Conservation (phyloP, 1,140 invertebrate species). For the Hylaeus volcanicus region DNA sequence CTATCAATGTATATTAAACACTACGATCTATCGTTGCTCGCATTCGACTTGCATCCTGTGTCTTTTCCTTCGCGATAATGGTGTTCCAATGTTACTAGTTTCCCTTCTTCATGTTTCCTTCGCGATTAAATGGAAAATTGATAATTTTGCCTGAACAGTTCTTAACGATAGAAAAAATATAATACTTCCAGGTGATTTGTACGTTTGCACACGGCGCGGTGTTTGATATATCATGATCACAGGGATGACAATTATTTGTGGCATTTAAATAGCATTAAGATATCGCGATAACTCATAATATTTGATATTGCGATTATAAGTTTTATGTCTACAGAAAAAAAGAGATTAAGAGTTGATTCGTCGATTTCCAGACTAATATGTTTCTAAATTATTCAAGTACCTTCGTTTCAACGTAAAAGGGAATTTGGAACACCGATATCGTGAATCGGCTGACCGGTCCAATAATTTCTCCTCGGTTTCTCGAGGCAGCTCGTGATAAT, state of each 20-base stretch:
- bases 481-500: constrained; percentile 44
- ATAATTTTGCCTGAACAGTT: background rate
- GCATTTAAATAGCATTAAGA: constrained; percentile 17
- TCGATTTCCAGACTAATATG: background rate
- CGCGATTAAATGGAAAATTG: background rate
- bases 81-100: constrained; percentile 28
- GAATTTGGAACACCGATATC: constrained; percentile 41
- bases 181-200: constrained; percentile 14
- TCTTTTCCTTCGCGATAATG: constrained; percentile 33
- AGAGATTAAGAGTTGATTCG: constrained; percentile 14
- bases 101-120: background rate
- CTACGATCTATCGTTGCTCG: constrained; percentile 49
- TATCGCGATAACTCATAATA: background rate
- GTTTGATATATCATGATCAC: constrained; percentile 15
- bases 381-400: background rate
- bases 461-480: constrained; percentile 27
- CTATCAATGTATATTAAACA: constrained; percentile 47
- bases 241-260: constrained; percentile 21
- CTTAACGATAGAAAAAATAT: background rate
- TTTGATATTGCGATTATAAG: constrained; percentile 5
- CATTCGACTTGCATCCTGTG: constrained; percentile 34
- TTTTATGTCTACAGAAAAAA: constrained; percentile 15
- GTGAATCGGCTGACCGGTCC: background rate
- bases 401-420: background rate
- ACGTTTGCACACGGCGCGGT: constrained; percentile 2